Evolutionary conservation across 2,888 invertebrate species (phyloP).

Genomic region (Anthophora plumipes): DNA sequence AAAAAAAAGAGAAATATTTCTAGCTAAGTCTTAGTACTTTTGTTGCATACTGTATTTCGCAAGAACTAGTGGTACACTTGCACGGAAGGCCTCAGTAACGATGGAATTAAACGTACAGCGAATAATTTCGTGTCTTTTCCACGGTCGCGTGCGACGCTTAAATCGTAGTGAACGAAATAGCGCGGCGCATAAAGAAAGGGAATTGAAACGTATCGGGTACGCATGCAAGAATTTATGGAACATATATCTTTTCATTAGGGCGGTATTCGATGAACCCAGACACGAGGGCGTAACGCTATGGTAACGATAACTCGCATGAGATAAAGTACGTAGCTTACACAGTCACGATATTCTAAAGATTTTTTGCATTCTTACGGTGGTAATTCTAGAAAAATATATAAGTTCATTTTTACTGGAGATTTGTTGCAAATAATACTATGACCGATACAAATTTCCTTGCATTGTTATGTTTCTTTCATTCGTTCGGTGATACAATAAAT

Average conservation of each 20-base stretch:
- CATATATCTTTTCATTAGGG: conserved; percentile 56
- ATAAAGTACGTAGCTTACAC: background rate
- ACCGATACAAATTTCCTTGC: background rate
- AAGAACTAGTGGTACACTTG: background rate
- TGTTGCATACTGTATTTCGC: background rate
- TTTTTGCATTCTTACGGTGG: background rate
- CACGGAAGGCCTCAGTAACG: background rate
- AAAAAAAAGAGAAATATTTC: no score
- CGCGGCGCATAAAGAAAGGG: conserved; percentile 33
- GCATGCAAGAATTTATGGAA: conserved; percentile 40
- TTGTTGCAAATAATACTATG: background rate
- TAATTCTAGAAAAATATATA: background rate
- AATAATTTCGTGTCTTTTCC: conserved; percentile 38
- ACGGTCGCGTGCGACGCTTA: conserved; percentile 17
- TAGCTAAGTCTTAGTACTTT: no score
- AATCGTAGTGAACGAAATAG: conserved; percentile 34
- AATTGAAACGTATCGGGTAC: conserved; percentile 45
- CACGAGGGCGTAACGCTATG: conserved; percentile 16
- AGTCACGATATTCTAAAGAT: background rate
- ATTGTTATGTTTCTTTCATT: background rate
- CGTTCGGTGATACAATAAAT: no score
- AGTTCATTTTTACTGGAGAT: background rate
- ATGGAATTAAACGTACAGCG: background rate
- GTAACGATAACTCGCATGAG: conserved; percentile 17
- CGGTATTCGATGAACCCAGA: conserved; percentile 33